phyloP scores from a whole-genome alignment of 2,888 invertebrate genomes.

The Brachyptera risi region DNA sequence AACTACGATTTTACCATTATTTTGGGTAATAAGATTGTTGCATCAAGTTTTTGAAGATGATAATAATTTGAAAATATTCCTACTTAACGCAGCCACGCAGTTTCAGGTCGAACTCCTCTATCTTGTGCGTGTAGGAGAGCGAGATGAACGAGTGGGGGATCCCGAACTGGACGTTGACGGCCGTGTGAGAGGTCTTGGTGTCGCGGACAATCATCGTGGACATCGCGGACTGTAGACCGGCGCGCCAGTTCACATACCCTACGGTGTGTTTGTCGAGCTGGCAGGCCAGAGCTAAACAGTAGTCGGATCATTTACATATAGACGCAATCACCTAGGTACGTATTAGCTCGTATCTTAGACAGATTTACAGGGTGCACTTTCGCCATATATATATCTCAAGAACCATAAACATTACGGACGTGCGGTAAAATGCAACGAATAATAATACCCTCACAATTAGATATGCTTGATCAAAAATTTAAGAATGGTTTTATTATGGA shows the following conservation, averaged over 20 bases:
- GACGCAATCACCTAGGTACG: no score
- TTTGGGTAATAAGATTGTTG: no score
- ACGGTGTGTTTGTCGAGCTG: conserved; percentile 85
- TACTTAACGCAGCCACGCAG: conserved; percentile 74
- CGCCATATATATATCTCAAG: no score
- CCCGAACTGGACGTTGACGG: conserved; percentile 75
- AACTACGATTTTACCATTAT: no score
- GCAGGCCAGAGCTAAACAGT: conserved; percentile 65
- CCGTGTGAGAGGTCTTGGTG: conserved; percentile 61
- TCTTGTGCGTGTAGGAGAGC: conserved; percentile 71
- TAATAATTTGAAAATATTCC: conserved; percentile 42
- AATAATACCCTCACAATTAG: no score
- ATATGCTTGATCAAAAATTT: no score
- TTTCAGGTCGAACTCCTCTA: conserved; percentile 74
- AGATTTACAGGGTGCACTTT: no score
- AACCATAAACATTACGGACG: no score
- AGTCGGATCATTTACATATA: not conserved
- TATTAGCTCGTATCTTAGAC: no score
- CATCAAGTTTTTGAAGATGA: no score
- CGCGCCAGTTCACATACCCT: conserved; percentile 82
- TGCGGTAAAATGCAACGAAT: no score
- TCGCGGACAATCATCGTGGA: conserved; percentile 77
- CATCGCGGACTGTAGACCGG: conserved; percentile 65
- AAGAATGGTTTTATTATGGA: no score
- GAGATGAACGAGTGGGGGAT: conserved; percentile 73